phyloP scores from a whole-genome alignment of 2,888 invertebrate species.

The Andrena trimmerana region DNA sequence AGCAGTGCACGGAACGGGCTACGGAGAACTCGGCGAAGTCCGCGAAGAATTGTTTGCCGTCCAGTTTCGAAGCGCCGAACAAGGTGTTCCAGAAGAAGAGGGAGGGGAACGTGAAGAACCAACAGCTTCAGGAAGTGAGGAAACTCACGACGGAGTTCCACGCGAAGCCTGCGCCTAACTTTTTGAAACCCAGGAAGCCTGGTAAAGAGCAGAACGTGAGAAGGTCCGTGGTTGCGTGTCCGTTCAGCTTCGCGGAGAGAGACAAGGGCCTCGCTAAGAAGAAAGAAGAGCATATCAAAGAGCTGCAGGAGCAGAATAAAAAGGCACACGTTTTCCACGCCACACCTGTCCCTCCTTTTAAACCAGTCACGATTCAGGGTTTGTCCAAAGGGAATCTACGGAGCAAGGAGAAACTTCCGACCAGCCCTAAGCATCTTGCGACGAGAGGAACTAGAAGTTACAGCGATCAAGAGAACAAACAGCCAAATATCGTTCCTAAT shows the following conservation, averaged over 20 bases:
- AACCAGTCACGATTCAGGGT: conserved; percentile 84
- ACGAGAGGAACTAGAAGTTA: conserved; percentile 1
- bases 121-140: conserved; percentile 69
- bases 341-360: conserved; percentile 88
- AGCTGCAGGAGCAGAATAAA: conserved; percentile 87
- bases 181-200: conserved; percentile 29
- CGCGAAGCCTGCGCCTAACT: conserved; percentile 88
- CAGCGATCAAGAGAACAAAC: conserved; percentile 57
- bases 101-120: conserved; percentile 83
- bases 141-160: conserved; percentile 85
- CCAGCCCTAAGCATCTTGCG: conserved; percentile 9
- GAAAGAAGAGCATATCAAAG: conserved; percentile 88
- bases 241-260: conserved; percentile 88
- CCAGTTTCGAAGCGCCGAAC: conserved; percentile 86
- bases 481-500: conserved; percentile 43
- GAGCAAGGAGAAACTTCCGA: conserved; percentile 60
- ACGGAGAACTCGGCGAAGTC: conserved; percentile 49
- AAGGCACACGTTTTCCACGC: conserved; percentile 90
- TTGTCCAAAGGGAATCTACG: conserved; percentile 75
- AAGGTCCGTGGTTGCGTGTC: conserved; percentile 30
- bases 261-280: conserved; percentile 87
- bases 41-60: conserved; percentile 80
- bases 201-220: conserved; percentile 41
- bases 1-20: not conserved
- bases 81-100: conserved; percentile 82